Evolutionary conservation across 1,140 invertebrate genomes (phyloP), one percentile per base, ranked within the genome.

Genomic region (Bombus picipes): DNA sequence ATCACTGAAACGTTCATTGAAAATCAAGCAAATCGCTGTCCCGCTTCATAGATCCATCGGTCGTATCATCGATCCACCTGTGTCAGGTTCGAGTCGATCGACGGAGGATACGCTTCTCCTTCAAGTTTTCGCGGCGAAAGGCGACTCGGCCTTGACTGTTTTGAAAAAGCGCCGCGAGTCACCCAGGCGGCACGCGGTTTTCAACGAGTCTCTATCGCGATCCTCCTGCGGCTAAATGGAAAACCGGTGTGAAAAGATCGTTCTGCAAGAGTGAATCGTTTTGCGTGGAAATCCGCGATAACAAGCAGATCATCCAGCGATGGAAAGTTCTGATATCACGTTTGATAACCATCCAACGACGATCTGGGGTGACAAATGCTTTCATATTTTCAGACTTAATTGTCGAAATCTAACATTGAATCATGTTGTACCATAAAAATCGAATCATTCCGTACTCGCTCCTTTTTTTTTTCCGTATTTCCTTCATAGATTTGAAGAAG

Each of bases 1-100:
- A n/a, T 41, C 39, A 6, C 10, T 2, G 6, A 4, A 12, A n/a
- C 75, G 87, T 39, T 75, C 43, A 70, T 53, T 53, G 25, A 72
- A 59, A 80, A 4, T 41, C 43, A 25, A 39, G 37, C 87, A 87
- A 82, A 82, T 88, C 87, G 74, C 39, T 88, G 88, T 86, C 88
- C 87, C 74, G 73, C 81, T 88, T 89, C 87, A 74, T 83, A 82
- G 70, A 74, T 68, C 53, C 62, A 74, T 82, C 73, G 73, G 3
- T 62, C 83, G 25, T 85, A 79, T 62, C n/a, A 66, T 43, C 59
- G 85, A 76, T 80, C 74, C 87, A 89, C 84, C 88, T 89, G 87
- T 39, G 32, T 15, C 78, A 86, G 70, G 32, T 86, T 82, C 79
- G 74, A 79, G 75, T 86, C 76, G 32, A n/a, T 32, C 37, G 57